Evolutionary conservation across 2,113 vertebrate genomes (phyloP).

Genomic region (Gambusia holbrooki): DNA sequence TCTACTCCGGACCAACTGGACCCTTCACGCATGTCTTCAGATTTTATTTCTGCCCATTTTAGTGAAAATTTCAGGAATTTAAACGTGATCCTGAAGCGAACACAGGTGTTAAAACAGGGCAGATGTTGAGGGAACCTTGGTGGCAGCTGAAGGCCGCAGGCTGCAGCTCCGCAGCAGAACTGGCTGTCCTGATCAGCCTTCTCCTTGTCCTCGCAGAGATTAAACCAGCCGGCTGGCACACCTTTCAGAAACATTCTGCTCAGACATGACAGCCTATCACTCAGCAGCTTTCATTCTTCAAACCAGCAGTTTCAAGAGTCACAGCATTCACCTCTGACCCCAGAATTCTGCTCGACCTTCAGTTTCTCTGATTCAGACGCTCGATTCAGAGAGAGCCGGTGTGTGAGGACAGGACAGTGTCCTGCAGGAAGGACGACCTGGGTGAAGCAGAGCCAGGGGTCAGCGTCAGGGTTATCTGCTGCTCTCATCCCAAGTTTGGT

Average conservation of each 20-base stretch:
- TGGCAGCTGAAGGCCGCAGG: conserved; percentile 60
- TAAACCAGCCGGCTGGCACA: conserved; percentile 36
- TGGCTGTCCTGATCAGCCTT: conserved; percentile 56
- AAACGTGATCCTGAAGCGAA: conserved; percentile 43
- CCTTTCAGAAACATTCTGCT: conserved; percentile 22
- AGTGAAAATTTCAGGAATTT: too few relatives aligned
- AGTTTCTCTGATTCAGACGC: background rate
- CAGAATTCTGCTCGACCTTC: background rate
- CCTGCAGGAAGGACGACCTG: conserved; percentile 35
- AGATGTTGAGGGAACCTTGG: conserved; percentile 20
- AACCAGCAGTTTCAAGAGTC: too few relatives aligned
- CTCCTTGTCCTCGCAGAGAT: conserved; percentile 49
- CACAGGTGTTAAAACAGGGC: conserved; percentile 7
- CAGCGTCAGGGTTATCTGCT: conserved; percentile 22
- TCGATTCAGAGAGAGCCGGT: background rate
- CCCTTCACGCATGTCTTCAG: background rate
- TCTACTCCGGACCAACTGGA: conserved; percentile 55
- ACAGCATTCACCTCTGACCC: too few relatives aligned
- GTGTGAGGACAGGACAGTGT: conserved; percentile 1
- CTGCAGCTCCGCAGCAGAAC: conserved; percentile 24
- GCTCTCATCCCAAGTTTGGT: conserved; percentile 6
- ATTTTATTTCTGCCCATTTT: too few relatives aligned
- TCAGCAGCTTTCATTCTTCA: background rate
- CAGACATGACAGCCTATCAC: conserved; percentile 15
- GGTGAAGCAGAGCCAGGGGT: background rate